Base-by-base conservation (phyloP, 2,888 invertebrate species). In the Geotrupes spiniger region DNA sequence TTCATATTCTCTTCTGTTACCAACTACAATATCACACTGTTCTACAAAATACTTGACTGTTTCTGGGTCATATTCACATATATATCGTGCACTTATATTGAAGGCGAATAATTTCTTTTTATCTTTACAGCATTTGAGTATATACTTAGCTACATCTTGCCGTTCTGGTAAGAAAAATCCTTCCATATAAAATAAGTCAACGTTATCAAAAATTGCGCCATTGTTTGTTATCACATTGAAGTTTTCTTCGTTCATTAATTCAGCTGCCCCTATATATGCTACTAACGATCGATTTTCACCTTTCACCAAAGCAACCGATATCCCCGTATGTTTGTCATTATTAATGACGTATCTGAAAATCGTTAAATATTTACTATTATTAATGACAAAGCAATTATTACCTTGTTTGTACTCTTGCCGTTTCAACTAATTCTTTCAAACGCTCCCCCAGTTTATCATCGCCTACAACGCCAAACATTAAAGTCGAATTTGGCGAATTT, bases 91-190 rank as follows among this genome's bases (percentile, higher is more conserved):
- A 58, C 75, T 77, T 37, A 82, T 69, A 67, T 81, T 82, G 46
- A 79, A 72, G 1, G 74, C 76, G 46, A 81, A 64, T 4, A 71
- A 46, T 60, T 62, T 77, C 51, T 64, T 61, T 33, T 53, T 69
- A 6, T 65, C 58, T 4, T 65, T 60, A 36, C 76, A 71, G 48
- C 73, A 70, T 17, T 75, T 63, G 33, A 76, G 59, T 21, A 81
- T 66, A 56, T 73, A 70, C 28, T 71, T 60, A 4, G 76, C 74
- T 2, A 75, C 71, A 15, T 73, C 70, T 25, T 66, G 63, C 15
- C 79, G 72, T 15, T 78, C 71, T 0, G 78, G 76, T 36, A 82
- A 62, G 62, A 82, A 82, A 64, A 78, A 82, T 3, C 79, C 80
- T 66, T 81, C 81, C 42, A 82, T 68, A 54, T 80, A 80, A 25